phyloP scores from a whole-genome alignment of 2,888 invertebrate species.

The Drosophila villosipedis region DNA sequence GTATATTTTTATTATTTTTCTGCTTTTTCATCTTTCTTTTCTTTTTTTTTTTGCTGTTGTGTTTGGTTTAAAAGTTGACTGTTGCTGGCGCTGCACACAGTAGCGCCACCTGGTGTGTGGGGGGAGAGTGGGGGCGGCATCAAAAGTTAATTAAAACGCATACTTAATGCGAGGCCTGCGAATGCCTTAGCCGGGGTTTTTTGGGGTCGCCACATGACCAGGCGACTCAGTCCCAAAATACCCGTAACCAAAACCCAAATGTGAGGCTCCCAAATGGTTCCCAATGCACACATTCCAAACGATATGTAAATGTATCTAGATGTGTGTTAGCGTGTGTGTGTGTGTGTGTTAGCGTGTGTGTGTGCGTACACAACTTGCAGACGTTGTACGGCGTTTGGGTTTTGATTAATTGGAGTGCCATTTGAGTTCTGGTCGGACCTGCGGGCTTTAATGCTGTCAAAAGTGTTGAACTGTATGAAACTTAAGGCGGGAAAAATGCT shows the following conservation, averaged over 20 bases:
- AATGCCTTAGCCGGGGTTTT: constrained; percentile 36
- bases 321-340: constrained; percentile 18
- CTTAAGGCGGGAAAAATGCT: constrained; percentile 19
- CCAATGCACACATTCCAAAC: constrained; percentile 40
- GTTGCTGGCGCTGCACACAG: constrained; percentile 49
- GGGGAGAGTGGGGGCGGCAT: constrained; percentile 30
- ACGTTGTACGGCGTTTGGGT: constrained; percentile 51
- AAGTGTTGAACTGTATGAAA: constrained; percentile 35
- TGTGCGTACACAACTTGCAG: constrained; percentile 53
- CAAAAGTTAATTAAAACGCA: constrained; percentile 74
- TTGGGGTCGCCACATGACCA: constrained; percentile 35
- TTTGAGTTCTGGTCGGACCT: constrained; percentile 47
- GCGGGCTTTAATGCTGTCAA: constrained; percentile 31
- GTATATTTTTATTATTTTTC: background rate
- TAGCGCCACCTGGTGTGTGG: constrained; percentile 56
- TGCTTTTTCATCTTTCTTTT: background rate
- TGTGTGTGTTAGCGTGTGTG: constrained; percentile 32
- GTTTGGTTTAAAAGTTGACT: constrained; percentile 44
- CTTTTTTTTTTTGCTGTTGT: background rate
- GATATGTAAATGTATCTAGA: constrained; percentile 15
- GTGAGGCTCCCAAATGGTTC: constrained; percentile 41
- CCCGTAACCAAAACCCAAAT: constrained; percentile 29
- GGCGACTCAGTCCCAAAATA: constrained; percentile 32
- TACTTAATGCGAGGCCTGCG: constrained; percentile 64
- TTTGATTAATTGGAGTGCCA: constrained; percentile 70